Conservation (phyloP, 2,888 invertebrate genomes). For the Ptychoptera contaminata region DNA sequence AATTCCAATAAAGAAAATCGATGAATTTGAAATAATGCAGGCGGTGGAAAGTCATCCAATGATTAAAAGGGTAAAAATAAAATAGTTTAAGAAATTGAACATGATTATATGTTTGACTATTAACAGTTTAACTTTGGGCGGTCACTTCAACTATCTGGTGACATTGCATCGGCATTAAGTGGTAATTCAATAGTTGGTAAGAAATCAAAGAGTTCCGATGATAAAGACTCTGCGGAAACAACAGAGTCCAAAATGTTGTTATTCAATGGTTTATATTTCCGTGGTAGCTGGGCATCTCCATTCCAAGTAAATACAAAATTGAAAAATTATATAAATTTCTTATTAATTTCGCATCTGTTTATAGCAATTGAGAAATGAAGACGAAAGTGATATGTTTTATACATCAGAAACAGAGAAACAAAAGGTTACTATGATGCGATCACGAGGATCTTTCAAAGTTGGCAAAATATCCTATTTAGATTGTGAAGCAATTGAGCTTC, state of each 20-base stretch:
- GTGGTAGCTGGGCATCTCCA: constrained; percentile 55
- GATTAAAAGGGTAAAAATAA: constrained; percentile 18
- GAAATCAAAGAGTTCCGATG: constrained; percentile 10
- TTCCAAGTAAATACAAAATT: constrained; percentile 37
- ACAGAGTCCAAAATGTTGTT: constrained; percentile 44
- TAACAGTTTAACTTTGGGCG: constrained; percentile 25
- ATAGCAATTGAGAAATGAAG: constrained; percentile 19
- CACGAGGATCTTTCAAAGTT: constrained; percentile 42
- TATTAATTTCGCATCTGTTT: background rate
- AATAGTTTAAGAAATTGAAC: too few species aligned
- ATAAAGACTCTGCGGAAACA: constrained; percentile 10
- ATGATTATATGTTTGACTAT: constrained; percentile 4
- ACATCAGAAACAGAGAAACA: constrained; percentile 42
- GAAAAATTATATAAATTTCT: too few species aligned
- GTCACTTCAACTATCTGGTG: constrained; percentile 35
- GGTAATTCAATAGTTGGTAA: constrained; percentile 44
- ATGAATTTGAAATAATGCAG: constrained; percentile 41
- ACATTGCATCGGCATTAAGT: constrained; percentile 41
- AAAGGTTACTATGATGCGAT: constrained; percentile 51
- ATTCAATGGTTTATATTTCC: constrained; percentile 64
- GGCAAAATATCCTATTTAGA: constrained; percentile 44
- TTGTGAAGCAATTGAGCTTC: constrained; percentile 51
- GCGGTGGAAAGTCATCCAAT: constrained; percentile 34
- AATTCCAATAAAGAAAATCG: constrained; percentile 34
- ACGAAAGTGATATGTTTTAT: constrained; percentile 43